Evolutionary conservation across 2,797 vertebrate species (phyloP).

Genomic region (Spinus olivaceus): DNA sequence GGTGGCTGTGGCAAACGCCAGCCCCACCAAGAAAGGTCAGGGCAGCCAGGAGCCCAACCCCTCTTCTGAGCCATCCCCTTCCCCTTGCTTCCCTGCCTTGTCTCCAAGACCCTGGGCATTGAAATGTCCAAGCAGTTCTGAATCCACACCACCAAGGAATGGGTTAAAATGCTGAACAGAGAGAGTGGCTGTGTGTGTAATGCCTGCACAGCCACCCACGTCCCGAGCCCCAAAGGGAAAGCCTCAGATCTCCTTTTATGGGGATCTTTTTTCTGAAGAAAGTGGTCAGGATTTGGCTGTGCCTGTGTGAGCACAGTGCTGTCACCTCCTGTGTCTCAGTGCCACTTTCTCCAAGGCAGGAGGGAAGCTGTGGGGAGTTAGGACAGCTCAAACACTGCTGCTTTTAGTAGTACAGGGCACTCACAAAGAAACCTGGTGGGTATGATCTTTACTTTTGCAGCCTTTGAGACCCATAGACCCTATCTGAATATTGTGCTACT

Average conservation of each 20-base stretch:
- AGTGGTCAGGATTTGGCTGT: background rate
- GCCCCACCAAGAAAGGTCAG: background rate
- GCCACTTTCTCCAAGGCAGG: fast-evolving
- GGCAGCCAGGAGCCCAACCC: fast-evolving
- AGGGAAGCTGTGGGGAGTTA: background rate
- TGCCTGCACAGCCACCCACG: slow-evolving; percentile 4
- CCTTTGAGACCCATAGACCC: fast-evolving
- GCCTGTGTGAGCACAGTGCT: background rate
- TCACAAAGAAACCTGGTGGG: background rate
- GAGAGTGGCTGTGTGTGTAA: background rate
- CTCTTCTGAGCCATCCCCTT: background rate
- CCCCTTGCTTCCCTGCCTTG: fast-evolving
- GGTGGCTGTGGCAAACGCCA: background rate
- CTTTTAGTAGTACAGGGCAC: background rate
- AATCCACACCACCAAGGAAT: fast-evolving
- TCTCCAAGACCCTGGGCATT: fast-evolving
- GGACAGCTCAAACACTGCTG: background rate
- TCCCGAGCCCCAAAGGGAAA: background rate
- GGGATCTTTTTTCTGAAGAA: slow-evolving; percentile 18
- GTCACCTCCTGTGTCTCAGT: background rate
- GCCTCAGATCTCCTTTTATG: slow-evolving; percentile 20
- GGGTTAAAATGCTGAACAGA: background rate
- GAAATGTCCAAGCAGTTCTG: background rate
- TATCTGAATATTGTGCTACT: background rate
- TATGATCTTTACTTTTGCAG: background rate